phyloP scores from a whole-genome alignment of 2,113 vertebrate genomes.

The Forbesichthys agassizii region DNA sequence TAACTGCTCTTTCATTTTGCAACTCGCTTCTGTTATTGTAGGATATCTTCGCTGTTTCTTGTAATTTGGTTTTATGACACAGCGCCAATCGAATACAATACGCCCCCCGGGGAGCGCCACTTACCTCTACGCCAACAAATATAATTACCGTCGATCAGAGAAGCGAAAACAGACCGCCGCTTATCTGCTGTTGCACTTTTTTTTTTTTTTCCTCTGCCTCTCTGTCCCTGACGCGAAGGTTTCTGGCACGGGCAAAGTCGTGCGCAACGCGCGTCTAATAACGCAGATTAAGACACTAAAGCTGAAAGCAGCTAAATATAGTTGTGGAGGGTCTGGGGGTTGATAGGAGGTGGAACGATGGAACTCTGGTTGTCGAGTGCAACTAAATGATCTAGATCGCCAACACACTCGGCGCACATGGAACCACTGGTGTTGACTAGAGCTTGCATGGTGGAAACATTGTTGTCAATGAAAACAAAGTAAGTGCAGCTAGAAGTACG shows the following conservation, averaged over 20 bases:
- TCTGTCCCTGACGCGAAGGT: background rate
- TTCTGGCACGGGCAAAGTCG: slow-evolving; percentile 9
- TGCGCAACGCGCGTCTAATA: slow-evolving; percentile 1
- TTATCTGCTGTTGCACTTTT: slow-evolving; percentile 69
- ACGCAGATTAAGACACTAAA: background rate
- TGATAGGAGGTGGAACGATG: slow-evolving; percentile 76
- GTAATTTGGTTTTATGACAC: slow-evolving; percentile 69
- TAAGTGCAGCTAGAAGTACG: slow-evolving; percentile 42
- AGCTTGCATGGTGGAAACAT: background rate
- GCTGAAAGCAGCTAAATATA: slow-evolving; percentile 83
- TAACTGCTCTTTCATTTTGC: slow-evolving; percentile 70
- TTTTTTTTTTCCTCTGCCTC: slow-evolving; percentile 16
- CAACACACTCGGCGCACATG: background rate
- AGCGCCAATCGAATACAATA: slow-evolving; percentile 68
- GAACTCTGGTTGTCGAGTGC: slow-evolving; percentile 61
- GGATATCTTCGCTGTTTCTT: slow-evolving; percentile 76
- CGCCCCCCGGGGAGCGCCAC: slow-evolving; percentile 63
- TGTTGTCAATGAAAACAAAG: slow-evolving; percentile 21
- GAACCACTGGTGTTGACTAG: background rate
- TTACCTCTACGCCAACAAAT: slow-evolving; percentile 72
- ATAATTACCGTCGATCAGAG: slow-evolving; percentile 70
- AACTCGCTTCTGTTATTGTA: slow-evolving; percentile 70
- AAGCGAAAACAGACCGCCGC: slow-evolving; percentile 73
- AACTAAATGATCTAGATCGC: background rate
- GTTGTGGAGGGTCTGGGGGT: slow-evolving; percentile 62